Percentiles rank a stretch among this genome's conserved stretches.
Conservation (phyloP, 2,113 vertebrate genomes). For the Cygnus buccinator region DNA sequence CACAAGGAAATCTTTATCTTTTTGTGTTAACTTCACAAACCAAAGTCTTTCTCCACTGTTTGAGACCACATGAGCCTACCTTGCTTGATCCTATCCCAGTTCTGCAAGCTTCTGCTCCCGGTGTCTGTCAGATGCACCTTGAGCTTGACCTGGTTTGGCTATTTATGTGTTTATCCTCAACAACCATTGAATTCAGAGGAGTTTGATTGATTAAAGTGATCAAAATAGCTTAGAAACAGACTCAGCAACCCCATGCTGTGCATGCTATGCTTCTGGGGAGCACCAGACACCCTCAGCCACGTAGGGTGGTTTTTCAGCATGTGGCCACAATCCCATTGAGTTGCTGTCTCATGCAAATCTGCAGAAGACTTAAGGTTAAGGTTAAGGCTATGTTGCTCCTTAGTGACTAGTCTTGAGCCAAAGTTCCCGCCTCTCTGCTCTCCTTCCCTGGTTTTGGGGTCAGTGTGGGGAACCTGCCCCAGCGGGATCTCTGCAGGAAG, state of each 20-base stretch:
- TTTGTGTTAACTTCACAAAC: neutral
- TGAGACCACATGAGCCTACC: rapidly evolving
- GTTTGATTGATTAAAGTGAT: neutral
- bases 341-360: neutral
- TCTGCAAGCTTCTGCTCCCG: neutral
- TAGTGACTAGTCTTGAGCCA: neutral
- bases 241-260: neutral
- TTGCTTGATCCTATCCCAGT: neutral
- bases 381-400: neutral
- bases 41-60: neutral
- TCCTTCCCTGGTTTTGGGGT: neutral
- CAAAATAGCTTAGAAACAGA: constrained; percentile 35
- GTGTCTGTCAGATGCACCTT: neutral
- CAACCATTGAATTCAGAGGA: neutral
- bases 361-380: neutral
- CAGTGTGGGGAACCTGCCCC: neutral
- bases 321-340: neutral
- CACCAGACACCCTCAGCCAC: neutral
- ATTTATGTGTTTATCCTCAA: constrained; percentile 29
- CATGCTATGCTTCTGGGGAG: neutral
- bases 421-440: neutral
- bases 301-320: neutral
- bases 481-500: neutral
- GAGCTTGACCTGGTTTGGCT: constrained; percentile 7
- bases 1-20: neutral